Conservation (phyloP, 2,797 vertebrate species). For the Pempheris klunzingeri region DNA sequence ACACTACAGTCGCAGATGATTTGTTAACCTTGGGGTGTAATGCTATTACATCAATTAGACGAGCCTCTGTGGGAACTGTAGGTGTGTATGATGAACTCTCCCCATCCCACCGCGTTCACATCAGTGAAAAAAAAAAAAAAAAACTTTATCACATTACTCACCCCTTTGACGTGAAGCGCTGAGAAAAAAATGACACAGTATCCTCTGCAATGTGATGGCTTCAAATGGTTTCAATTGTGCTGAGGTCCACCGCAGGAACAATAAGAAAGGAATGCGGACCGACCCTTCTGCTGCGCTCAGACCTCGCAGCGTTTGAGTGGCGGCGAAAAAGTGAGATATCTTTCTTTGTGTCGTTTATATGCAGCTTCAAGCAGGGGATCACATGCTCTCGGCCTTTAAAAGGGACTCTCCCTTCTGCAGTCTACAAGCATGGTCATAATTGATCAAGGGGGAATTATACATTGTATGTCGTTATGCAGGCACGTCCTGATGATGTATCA, state of each 20-base stretch:
- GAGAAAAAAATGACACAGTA: slow-evolving; percentile 33
- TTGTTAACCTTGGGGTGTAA: slow-evolving; percentile 52
- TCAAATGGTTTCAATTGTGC: slow-evolving; percentile 37
- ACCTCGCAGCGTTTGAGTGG: slow-evolving; percentile 32
- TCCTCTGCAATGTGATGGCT: slow-evolving; percentile 24
- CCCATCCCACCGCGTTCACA: not conserved
- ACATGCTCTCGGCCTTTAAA: slow-evolving; percentile 48
- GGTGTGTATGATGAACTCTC: not conserved
- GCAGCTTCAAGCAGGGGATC: slow-evolving; percentile 43
- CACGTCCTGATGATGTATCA: slow-evolving; percentile 10
- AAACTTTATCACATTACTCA: slow-evolving; percentile 43
- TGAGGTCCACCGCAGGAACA: slow-evolving; percentile 17
- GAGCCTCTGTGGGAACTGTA: slow-evolving; percentile 11
- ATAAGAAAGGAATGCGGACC: slow-evolving; percentile 39
- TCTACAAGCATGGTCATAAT: slow-evolving; percentile 26
- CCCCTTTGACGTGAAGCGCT: slow-evolving; percentile 19
- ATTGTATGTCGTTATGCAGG: slow-evolving; percentile 19
- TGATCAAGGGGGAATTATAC: slow-evolving; percentile 39
- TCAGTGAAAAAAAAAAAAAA: slow-evolving; percentile 7
- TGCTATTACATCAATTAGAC: slow-evolving; percentile 46
- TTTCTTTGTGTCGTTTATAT: slow-evolving; percentile 43
- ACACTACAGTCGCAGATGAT: slow-evolving; percentile 37
- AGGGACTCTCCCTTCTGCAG: slow-evolving; percentile 8
- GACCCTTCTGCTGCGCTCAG: slow-evolving; percentile 17
- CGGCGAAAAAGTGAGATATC: slow-evolving; percentile 40